phyloP scores from a whole-genome alignment of 2,113 vertebrate species.

The Phaethon lepturus region DNA sequence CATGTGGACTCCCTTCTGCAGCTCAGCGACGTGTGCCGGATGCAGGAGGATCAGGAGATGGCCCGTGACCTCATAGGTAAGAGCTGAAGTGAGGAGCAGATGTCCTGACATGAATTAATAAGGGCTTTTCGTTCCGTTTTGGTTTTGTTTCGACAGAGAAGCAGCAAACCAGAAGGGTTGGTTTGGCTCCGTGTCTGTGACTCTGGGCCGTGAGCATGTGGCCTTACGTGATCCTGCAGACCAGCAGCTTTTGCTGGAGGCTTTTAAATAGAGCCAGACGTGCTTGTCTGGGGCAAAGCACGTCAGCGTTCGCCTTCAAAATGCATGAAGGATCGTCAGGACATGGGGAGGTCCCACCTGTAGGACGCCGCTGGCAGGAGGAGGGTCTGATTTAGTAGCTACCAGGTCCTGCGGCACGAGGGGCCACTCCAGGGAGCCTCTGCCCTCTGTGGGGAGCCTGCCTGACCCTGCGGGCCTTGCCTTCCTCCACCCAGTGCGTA shows the following conservation, averaged over 20 bases:
- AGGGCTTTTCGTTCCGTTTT: neutral
- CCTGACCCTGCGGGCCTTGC: neutral
- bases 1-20: conserved; percentile 96
- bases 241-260: neutral
- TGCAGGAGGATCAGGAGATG: conserved; percentile 98
- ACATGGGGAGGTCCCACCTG: neutral
- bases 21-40: conserved; percentile 93
- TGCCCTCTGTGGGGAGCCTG: too few relatives aligned
- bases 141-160: neutral
- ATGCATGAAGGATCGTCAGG: neutral
- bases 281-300: neutral
- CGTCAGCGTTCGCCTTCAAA: neutral
- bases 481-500: neutral
- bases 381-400: neutral
- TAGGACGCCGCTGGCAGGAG: neutral
- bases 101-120: neutral
- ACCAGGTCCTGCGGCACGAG: accelerated
- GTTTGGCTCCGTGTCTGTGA: neutral
- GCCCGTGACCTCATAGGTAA: conserved; percentile 95
- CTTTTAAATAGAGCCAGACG: neutral
- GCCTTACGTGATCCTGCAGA: neutral
- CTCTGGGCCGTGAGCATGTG: accelerated
- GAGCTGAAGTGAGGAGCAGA: neutral
- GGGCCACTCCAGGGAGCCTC: neutral
- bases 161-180: neutral